These are phyloP conservation scores for Drosophila fungiperda DNA, from an alignment of 2,888 invertebrate genomes.

Conservation along the genomic window DNA sequence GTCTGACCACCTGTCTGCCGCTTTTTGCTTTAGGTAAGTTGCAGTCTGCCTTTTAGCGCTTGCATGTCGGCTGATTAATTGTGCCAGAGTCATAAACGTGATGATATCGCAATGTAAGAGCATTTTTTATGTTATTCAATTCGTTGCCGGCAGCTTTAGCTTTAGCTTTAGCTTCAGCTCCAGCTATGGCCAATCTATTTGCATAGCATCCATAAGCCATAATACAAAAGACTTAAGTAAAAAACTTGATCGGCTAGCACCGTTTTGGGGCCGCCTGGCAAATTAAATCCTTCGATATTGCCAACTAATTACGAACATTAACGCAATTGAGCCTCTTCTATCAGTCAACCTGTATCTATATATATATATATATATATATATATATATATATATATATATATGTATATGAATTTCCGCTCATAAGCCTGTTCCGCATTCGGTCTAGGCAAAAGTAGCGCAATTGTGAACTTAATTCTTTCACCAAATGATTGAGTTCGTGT, in stretches of 20 bases:
- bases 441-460: constrained; percentile 42
- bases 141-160: constrained; percentile 72
- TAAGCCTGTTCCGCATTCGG: constrained; percentile 40
- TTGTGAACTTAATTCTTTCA: constrained; percentile 70
- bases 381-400: neutral
- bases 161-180: constrained; percentile 13
- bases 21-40: neutral
- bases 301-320: constrained; percentile 77
- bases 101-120: constrained; percentile 84
- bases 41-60: constrained; percentile 78
- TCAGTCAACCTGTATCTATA: constrained; percentile 10
- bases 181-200: constrained; percentile 56
- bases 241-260: constrained; percentile 61
- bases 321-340: constrained; percentile 67
- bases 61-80: constrained; percentile 84
- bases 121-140: constrained; percentile 83
- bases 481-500: constrained; percentile 61
- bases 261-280: constrained; percentile 45
- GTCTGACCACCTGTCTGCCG: neutral
- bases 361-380: neutral
- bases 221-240: constrained; percentile 74
- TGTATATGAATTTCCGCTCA: neutral
- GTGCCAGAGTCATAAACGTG: constrained; percentile 84
- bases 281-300: constrained; percentile 70
- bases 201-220: constrained; percentile 59